Conservation (phyloP, 2,797 vertebrate species). For the Sphaeramia orbicularis region DNA sequence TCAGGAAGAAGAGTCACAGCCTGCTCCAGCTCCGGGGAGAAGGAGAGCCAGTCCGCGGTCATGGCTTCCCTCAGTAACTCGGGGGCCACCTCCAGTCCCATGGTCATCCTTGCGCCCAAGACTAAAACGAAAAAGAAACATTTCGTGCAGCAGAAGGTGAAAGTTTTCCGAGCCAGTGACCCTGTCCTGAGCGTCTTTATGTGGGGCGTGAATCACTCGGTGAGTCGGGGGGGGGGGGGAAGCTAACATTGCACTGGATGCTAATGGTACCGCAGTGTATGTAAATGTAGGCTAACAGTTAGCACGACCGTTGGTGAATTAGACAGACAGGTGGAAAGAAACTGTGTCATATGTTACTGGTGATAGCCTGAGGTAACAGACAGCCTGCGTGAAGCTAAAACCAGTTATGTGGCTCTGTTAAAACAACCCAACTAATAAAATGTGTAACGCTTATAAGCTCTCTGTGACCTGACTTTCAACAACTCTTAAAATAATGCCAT, state of each 20-base stretch:
- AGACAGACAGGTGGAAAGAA: not conserved
- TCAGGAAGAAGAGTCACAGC: constrained; percentile 51
- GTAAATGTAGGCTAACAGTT: constrained; percentile 1
- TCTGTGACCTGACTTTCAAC: too few relatives aligned
- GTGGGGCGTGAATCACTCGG: constrained; percentile 97
- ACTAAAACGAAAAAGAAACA: constrained; percentile 97
- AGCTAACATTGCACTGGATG: constrained; percentile 42
- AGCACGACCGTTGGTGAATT: constrained; percentile 27
- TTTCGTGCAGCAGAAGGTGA: constrained; percentile 96
- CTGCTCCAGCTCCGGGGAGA: constrained; percentile 26
- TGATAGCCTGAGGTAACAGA: too few relatives aligned
- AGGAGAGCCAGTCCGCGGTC: constrained; percentile 29
- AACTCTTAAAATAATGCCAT: too few relatives aligned
- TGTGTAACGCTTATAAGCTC: too few relatives aligned
- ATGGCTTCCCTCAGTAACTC: constrained; percentile 85
- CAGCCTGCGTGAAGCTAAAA: too few relatives aligned
- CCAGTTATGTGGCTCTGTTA: too few relatives aligned
- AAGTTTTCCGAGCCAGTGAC: constrained; percentile 92
- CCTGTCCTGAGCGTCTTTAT: constrained; percentile 93
- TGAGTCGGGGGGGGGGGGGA: constrained; percentile 57
- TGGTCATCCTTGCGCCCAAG: constrained; percentile 87
- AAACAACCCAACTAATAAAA: too few relatives aligned
- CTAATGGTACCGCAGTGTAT: not conserved
- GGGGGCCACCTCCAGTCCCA: constrained; percentile 82
- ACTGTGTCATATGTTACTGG: not conserved